These are phyloP conservation scores for Catostomus latipinnis DNA, from an alignment of 2,797 vertebrate genomes.

Conservation along the genomic window DNA sequence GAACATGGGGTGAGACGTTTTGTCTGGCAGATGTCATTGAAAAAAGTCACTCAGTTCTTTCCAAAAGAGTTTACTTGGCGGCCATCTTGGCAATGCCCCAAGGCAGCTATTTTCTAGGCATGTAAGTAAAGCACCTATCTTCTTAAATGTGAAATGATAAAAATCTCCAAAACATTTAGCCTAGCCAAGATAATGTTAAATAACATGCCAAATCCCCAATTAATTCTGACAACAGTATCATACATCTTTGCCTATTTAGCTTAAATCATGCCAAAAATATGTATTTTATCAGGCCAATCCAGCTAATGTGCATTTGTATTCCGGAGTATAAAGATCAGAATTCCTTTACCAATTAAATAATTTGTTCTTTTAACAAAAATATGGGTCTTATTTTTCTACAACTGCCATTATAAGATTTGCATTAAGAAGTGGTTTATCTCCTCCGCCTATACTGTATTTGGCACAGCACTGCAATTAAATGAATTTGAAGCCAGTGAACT, in stretches of 20 bases:
- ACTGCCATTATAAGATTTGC: background rate
- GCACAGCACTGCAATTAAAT: background rate
- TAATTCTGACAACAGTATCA: too few species aligned
- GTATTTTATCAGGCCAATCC: background rate
- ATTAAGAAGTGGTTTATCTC: background rate
- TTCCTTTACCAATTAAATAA: background rate
- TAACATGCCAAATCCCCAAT: too few species aligned
- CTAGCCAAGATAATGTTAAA: too few species aligned
- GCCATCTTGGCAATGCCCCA: background rate
- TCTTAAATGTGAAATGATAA: too few species aligned
- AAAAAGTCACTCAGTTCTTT: too few species aligned
- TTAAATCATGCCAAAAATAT: too few species aligned
- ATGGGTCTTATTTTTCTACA: background rate
- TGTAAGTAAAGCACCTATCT: too few species aligned
- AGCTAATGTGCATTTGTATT: background rate
- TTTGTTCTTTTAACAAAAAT: background rate
- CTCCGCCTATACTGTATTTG: background rate
- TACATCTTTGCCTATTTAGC: too few species aligned
- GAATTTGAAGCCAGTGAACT: constrained; percentile 12
- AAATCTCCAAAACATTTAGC: too few species aligned
- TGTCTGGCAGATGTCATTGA: background rate
- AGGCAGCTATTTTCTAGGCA: too few species aligned
- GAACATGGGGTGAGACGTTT: background rate
- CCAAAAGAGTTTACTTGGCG: background rate
- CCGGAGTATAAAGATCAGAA: background rate